Evolutionary conservation across 2,888 invertebrate genomes (phyloP).

Genomic region (Lucinisca nassula): DNA sequence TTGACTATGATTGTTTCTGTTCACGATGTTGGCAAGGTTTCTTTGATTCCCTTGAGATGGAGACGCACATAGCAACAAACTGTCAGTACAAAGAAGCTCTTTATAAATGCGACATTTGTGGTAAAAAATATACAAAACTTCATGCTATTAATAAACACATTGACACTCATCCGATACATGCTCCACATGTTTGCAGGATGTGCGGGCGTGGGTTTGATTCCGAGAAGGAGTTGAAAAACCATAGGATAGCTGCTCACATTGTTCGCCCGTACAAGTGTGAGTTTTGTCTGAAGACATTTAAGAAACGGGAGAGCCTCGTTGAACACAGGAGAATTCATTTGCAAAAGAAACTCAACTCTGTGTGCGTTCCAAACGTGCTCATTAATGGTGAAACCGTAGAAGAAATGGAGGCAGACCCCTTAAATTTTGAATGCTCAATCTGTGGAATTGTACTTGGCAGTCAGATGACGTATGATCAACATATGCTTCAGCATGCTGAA

Average conservation of each 20-base stretch:
- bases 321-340: slow-evolving; percentile 66
- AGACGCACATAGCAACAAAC: slow-evolving; percentile 60
- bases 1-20: slow-evolving; percentile 70
- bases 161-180: slow-evolving; percentile 70
- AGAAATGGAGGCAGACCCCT: neutral
- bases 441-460: slow-evolving; percentile 57
- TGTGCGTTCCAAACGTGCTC: neutral
- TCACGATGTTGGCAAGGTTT: slow-evolving; percentile 70
- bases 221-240: slow-evolving; percentile 62
- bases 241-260: slow-evolving; percentile 64
- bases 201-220: slow-evolving; percentile 66
- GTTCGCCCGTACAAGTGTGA: slow-evolving; percentile 68
- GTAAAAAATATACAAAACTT: slow-evolving; percentile 62
- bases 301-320: slow-evolving; percentile 62
- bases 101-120: slow-evolving; percentile 68
- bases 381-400: slow-evolving; percentile 2
- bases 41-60: slow-evolving; percentile 66
- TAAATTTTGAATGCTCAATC: slow-evolving; percentile 51
- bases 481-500: slow-evolving; percentile 56
- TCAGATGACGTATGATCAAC: slow-evolving; percentile 52
- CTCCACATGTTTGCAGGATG: slow-evolving; percentile 68
- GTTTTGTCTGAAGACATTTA: slow-evolving; percentile 65
- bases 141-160: slow-evolving; percentile 66
- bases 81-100: slow-evolving; percentile 66
- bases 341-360: slow-evolving; percentile 23